Evolutionary conservation across 2,797 vertebrate genomes (phyloP), one percentile per base, ranked within the genome.

Genomic region (Setipinna tenuifilis): DNA sequence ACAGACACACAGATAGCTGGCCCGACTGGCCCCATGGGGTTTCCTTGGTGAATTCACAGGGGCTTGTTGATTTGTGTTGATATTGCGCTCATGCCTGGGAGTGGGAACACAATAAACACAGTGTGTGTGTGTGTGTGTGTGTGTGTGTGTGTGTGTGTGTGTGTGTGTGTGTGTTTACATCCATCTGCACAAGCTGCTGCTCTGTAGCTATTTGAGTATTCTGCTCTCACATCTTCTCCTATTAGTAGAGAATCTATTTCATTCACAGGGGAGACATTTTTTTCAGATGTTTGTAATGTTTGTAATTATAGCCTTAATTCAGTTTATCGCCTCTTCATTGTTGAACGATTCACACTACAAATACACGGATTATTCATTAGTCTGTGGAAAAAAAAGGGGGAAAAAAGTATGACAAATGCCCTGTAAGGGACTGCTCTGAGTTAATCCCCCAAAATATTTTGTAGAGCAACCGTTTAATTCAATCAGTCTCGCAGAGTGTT

Each of bases 51-150:
- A 89, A 90, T 91, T 92, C 82, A 84, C 85, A 89, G 44, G 58
- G 88, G 93, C 91, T 91, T 83, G 90, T 93, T 93, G 92, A 85
- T 75, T 61, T 87, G 82, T 90, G 86, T 57, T 87, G 90, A 88
- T 44, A 44, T 31, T 81, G 25, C 50, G 65, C 75, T 57, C 25
- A 57, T 81, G n/a, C 82, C 31, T 54, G 35, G 41, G 86, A 21
- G 14, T 21, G 84, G 12, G 58, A 41, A 35, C 65, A 84, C 82
- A 58, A 82, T 48, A 44, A 71, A 48, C 54, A 71, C 21, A 75
- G 61, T 71, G 25, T 41, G 68, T 84, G 19, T 35, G 2, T 83
- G 61, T 23, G 65, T 25, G 31, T 35, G 50, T 61, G 54, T 83
- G 50, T 83, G 54, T 61, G 25, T 83, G 81, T 82, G 46, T 82